These are phyloP conservation scores for Leucozona laternaria DNA, from an alignment of 2,888 invertebrate species.

Conservation along the genomic window DNA sequence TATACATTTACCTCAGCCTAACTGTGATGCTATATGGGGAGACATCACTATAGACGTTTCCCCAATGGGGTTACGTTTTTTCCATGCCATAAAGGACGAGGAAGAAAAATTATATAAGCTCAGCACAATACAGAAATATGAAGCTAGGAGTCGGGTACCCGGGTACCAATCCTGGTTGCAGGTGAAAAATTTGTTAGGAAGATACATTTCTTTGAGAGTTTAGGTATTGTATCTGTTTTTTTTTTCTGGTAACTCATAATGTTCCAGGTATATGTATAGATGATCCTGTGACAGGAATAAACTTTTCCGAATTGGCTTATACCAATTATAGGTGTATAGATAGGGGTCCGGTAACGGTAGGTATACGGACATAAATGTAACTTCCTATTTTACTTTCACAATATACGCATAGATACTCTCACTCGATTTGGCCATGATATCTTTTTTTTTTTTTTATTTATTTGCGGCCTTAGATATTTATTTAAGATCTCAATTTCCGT, in stretches of 20 bases:
- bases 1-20: not conserved
- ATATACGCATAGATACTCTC: not conserved
- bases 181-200: slow-evolving; percentile 16
- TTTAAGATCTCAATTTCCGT: slow-evolving; percentile 26
- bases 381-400: not conserved
- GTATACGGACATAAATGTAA: not conserved
- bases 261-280: not conserved
- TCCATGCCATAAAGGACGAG: slow-evolving; percentile 10
- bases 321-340: slow-evolving; percentile 11
- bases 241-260: not conserved
- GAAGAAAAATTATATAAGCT: not conserved
- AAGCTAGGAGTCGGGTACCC: not conserved
- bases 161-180: not conserved
- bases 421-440: not conserved
- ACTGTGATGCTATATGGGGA: not conserved
- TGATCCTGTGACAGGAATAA: slow-evolving; percentile 30
- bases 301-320: slow-evolving; percentile 6
- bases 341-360: not conserved
- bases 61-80: slow-evolving; percentile 11
- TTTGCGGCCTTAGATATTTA: slow-evolving; percentile 3
- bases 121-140: slow-evolving; percentile 2
- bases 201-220: slow-evolving; percentile 21
- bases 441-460: not conserved
- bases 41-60: not conserved
- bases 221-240: slow-evolving; percentile 11